Evolutionary conservation across 2,888 invertebrate species (phyloP).

Genomic region (Muscina levida): DNA sequence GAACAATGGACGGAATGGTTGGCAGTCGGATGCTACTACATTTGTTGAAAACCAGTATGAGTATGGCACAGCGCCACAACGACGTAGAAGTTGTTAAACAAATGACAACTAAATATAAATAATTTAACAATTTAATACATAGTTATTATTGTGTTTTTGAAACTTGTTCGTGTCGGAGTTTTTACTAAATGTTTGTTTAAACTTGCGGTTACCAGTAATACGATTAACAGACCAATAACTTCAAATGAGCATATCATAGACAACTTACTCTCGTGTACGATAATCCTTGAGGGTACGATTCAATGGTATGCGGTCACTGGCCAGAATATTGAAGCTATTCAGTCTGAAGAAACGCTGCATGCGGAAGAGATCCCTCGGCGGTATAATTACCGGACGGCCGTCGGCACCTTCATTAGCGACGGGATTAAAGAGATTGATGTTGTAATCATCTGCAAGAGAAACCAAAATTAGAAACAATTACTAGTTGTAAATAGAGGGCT

Average conservation of each 20-base stretch:
- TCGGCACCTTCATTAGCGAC: constrained; percentile 87
- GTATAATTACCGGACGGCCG: constrained; percentile 89
- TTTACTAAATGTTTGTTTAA: not conserved
- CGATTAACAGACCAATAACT: not conserved
- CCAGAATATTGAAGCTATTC: constrained; percentile 93
- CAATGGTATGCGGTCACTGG: constrained; percentile 92
- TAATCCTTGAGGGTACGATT: constrained; percentile 92
- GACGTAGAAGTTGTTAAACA: constrained; percentile 13
- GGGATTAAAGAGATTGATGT: constrained; percentile 89
- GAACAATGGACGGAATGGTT: constrained; percentile 36
- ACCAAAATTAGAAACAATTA: not conserved
- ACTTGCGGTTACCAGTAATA: not conserved
- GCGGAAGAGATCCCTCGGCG: constrained; percentile 86
- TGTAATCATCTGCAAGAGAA: constrained; percentile 78
- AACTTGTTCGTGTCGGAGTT: not conserved
- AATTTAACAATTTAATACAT: constrained; percentile 17
- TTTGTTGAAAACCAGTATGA: constrained; percentile 9
- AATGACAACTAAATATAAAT: constrained; percentile 23
- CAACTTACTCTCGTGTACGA: constrained; percentile 86
- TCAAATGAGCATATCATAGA: not conserved
- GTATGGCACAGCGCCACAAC: not conserved
- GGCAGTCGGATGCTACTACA: constrained; percentile 19
- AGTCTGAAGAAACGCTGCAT: constrained; percentile 90
- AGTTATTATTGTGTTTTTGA: not conserved
- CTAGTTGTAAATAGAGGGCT: no score